These are phyloP conservation scores for Epizoanthus illoricatus DNA, from an alignment of 92 coral and sea anemone species.

Conservation along the genomic window DNA sequence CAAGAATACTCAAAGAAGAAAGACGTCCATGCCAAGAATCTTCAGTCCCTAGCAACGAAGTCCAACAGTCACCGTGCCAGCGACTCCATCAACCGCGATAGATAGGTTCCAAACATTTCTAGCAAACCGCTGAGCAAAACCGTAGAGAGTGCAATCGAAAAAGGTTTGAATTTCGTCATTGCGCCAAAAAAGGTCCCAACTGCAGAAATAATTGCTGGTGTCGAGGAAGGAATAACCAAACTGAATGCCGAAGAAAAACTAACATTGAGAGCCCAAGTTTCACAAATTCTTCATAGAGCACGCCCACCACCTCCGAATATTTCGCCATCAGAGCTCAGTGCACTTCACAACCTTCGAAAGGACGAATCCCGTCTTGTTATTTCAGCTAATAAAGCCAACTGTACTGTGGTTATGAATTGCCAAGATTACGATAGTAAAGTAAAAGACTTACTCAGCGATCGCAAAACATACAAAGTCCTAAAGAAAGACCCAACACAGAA, in stretches of 20 bases:
- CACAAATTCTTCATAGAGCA: neutral
- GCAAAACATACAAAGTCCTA: neutral
- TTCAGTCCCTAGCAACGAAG: neutral
- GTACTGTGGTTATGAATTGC: neutral
- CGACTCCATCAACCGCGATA: neutral
- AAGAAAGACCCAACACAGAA: conserved; percentile 8
- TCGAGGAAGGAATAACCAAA: conserved; percentile 1
- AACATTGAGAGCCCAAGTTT: conserved; percentile 3
- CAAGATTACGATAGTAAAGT: neutral
- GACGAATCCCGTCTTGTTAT: too few species aligned
- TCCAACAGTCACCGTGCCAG: neutral
- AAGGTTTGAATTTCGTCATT: conserved; percentile 20
- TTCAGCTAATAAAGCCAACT: too few species aligned
- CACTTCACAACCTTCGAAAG: neutral
- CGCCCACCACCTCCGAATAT: neutral
- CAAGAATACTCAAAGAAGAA: too few species aligned
- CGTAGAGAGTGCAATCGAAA: neutral
- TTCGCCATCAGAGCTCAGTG: neutral
- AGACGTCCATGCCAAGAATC: too few species aligned
- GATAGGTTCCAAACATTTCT: conserved; percentile 9
- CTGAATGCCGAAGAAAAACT: conserved; percentile 9
- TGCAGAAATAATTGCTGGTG: conserved; percentile 8
- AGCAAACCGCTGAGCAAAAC: neutral
- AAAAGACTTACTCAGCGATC: neutral
- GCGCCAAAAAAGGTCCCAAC: conserved; percentile 17